Evolutionary conservation across 2,797 vertebrate species (phyloP).

Genomic region (Ctenopoma kingsleyae): DNA sequence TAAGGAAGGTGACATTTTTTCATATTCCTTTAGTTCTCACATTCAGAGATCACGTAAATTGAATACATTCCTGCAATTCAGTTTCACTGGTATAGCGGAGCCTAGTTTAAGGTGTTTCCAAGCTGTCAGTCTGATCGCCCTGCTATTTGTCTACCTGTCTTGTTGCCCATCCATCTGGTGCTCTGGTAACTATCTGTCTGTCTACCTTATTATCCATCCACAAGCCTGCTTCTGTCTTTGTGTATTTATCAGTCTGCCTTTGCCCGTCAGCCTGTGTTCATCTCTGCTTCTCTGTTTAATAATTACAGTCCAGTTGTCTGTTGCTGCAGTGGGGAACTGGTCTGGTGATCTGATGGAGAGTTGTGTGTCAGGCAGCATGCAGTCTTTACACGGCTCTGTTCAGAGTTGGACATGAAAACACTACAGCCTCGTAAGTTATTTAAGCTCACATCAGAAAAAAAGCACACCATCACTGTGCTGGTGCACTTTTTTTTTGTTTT

Average conservation of each 20-base stretch:
- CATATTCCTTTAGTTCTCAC: conserved; percentile 36
- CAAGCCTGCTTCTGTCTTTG: conserved; percentile 66
- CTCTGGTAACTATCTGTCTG: conserved; percentile 70
- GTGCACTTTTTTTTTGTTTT: neutral
- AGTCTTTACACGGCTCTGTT: neutral
- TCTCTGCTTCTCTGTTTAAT: conserved; percentile 61
- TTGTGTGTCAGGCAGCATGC: conserved; percentile 25
- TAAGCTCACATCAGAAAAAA: conserved; percentile 10
- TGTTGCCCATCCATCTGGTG: conserved; percentile 70
- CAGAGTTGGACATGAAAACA: conserved; percentile 18
- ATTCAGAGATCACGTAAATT: conserved; percentile 45
- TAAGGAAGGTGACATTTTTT: conserved; percentile 48
- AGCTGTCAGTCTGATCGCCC: conserved; percentile 63
- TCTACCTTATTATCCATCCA: conserved; percentile 76
- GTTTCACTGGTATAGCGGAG: conserved; percentile 31
- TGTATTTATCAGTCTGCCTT: conserved; percentile 73
- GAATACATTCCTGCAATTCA: conserved; percentile 47
- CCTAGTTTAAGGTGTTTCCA: conserved; percentile 62
- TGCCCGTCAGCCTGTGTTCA: conserved; percentile 53
- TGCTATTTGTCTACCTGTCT: conserved; percentile 78
- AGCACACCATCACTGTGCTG: neutral
- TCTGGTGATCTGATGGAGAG: conserved; percentile 44
- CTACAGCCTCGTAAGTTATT: conserved; percentile 34
- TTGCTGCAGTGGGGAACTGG: conserved; percentile 45
- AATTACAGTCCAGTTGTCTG: conserved; percentile 73